These are phyloP conservation scores for Mechanitis messenoides DNA, from an alignment of 2,888 invertebrate genomes.

Conservation along the genomic window DNA sequence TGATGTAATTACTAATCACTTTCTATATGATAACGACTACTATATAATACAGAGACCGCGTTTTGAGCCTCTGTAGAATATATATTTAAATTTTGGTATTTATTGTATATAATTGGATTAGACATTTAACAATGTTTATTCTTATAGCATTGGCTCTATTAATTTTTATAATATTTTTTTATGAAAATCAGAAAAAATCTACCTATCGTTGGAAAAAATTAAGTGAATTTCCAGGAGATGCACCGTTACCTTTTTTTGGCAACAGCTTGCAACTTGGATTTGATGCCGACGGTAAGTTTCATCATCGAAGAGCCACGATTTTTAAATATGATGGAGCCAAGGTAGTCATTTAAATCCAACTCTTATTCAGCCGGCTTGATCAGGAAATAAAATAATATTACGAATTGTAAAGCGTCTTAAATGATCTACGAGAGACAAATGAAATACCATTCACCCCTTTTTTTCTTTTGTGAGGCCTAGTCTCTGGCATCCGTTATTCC, in stretches of 20 bases:
- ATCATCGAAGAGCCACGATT: neutral
- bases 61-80: neutral
- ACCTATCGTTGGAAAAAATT: slow-evolving; percentile 35
- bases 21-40: too few relatives aligned
- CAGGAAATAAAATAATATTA: too few relatives aligned
- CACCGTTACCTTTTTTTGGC: slow-evolving; percentile 46
- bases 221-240: slow-evolving; percentile 42
- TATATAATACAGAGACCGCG: too few relatives aligned
- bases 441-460: too few relatives aligned
- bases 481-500: too few relatives aligned
- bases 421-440: too few relatives aligned
- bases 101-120: neutral
- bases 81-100: neutral
- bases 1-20: too few relatives aligned
- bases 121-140: slow-evolving; percentile 30
- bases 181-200: slow-evolving; percentile 30
- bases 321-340: too few relatives aligned
- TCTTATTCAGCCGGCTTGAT: too few relatives aligned
- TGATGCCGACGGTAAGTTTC: slow-evolving; percentile 43
- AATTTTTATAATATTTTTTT: slow-evolving; percentile 27
- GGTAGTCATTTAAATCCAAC: too few relatives aligned
- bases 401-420: too few relatives aligned
- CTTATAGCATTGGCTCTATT: slow-evolving; percentile 29
- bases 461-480: too few relatives aligned
- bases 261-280: slow-evolving; percentile 49